phyloP scores from a whole-genome alignment of 2,888 invertebrate species.

The Sinotaia quadrata region DNA sequence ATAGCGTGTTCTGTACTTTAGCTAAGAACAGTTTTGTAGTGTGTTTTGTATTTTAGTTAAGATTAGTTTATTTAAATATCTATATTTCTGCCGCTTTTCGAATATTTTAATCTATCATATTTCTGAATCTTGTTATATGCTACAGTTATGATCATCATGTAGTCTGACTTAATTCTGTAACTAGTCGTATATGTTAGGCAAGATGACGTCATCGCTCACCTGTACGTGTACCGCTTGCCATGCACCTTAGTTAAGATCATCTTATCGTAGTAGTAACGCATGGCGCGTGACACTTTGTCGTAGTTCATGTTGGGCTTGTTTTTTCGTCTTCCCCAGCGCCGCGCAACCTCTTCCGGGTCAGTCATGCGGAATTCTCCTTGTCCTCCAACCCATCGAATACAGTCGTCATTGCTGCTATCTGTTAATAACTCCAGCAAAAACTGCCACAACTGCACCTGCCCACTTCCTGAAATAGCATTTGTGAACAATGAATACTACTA shows the following conservation, averaged over 20 bases:
- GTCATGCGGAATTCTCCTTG: slow-evolving; percentile 66
- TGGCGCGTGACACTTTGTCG: slow-evolving; percentile 66
- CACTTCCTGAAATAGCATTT: slow-evolving; percentile 71
- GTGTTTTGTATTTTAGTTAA: too few species aligned
- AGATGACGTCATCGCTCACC: slow-evolving; percentile 32
- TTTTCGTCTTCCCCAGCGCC: slow-evolving; percentile 64
- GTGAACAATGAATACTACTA: too few species aligned
- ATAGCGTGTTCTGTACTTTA: too few species aligned
- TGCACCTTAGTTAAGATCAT: slow-evolving; percentile 69
- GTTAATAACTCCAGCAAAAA: slow-evolving; percentile 95
- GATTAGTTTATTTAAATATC: too few species aligned
- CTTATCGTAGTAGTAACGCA: slow-evolving; percentile 72
- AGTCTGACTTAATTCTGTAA: too few species aligned
- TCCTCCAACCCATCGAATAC: slow-evolving; percentile 64
- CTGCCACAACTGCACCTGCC: slow-evolving; percentile 99
- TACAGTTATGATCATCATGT: too few species aligned
- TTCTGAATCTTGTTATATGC: too few species aligned
- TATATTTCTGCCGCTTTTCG: too few species aligned
- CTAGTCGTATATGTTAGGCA: too few species aligned
- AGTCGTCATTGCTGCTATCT: slow-evolving; percentile 76
- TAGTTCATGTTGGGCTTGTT: slow-evolving; percentile 70
- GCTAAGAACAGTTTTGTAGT: too few species aligned
- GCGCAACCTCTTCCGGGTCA: slow-evolving; percentile 66
- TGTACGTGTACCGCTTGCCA: slow-evolving; percentile 68
- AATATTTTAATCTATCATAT: too few species aligned